Evolutionary conservation across 2,888 invertebrate genomes (phyloP), one percentile per base, ranked within the genome.

Genomic region (Germaria angustata): DNA sequence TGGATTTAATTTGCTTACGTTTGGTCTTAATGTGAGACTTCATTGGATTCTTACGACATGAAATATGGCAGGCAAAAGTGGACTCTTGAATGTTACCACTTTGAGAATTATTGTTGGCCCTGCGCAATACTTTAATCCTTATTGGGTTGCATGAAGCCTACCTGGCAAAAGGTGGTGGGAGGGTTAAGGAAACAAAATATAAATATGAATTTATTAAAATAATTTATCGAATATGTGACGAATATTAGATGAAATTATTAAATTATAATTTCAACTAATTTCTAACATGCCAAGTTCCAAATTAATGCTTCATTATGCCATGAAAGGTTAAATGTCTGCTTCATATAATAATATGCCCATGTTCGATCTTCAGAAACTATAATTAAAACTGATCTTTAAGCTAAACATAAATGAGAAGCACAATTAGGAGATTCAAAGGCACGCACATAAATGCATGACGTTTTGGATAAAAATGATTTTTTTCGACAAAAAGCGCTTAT

Each of bases 1-100:
- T 80, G 80, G 72, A 80, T 81, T 84, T 81, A 71, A 79, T 71
- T 75, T 59, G 69, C 80, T 80, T 78, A 57, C 72, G 65, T 78
- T 65, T 63, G 55, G 44, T 68, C 51, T 55, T 69, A 80, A 79
- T 51, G 71, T 76, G 71, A 44, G 32, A 22, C 71, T 76, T 69
- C 20, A 65, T 81, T 68, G 46, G 59, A 80, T 66, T 80, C 68
- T 65, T 15, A 32, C 71, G 80, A 76, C 79, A 80, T 61, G 76
- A 46, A 83, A 76, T 61, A 28, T 11, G 20, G 13, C 46, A 20
- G 17, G 59, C 46, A 32, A 72, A 49, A 24, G 39, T 51, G 39
- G 22, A 72, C 17, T 17, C 17, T 51, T 32, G 28, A 39, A 34
- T 32, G 17, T 24, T 39, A 22, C 8, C 20, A 5, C 34, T 17